Evolutionary conservation across 2,797 vertebrate genomes (phyloP).

Genomic region (Pseudopleuronectes americanus): DNA sequence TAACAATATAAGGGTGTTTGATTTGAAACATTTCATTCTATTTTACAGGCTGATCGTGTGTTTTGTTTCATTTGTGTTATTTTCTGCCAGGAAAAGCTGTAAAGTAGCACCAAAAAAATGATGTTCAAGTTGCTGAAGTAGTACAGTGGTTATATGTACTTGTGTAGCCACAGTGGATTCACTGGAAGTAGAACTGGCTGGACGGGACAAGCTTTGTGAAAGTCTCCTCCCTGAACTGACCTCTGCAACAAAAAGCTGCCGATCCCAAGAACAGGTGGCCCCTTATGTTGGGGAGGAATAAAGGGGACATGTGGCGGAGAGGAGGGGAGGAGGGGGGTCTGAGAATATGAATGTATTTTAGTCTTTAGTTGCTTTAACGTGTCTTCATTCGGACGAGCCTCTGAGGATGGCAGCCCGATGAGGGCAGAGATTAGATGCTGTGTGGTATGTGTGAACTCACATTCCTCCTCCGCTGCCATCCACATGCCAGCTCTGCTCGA

Average conservation of each 20-base stretch:
- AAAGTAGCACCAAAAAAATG: background rate
- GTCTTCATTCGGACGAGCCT: background rate
- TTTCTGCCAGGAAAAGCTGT: background rate
- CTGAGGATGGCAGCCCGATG: constrained; percentile 18
- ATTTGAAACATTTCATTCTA: too few species aligned
- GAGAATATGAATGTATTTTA: constrained; percentile 60
- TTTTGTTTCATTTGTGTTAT: too few species aligned
- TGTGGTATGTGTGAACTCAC: constrained; percentile 53
- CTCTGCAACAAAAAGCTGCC: constrained; percentile 81
- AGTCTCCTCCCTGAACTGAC: constrained; percentile 75
- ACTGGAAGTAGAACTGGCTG: constrained; percentile 56
- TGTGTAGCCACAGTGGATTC: constrained; percentile 24
- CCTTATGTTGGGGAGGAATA: constrained; percentile 76
- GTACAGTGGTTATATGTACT: background rate
- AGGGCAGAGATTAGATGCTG: constrained; percentile 24
- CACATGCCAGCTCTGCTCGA: constrained; percentile 71
- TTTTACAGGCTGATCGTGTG: too few species aligned
- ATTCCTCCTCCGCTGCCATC: constrained; percentile 70
- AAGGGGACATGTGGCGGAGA: constrained; percentile 78
- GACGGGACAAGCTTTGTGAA: constrained; percentile 74
- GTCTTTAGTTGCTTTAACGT: constrained; percentile 9
- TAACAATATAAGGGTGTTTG: too few species aligned
- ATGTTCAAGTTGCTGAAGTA: background rate
- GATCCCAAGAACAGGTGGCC: constrained; percentile 85
- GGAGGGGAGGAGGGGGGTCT: constrained; percentile 5